Conservation (phyloP, 2,888 invertebrate species). For the Drosophila mercatorum region DNA sequence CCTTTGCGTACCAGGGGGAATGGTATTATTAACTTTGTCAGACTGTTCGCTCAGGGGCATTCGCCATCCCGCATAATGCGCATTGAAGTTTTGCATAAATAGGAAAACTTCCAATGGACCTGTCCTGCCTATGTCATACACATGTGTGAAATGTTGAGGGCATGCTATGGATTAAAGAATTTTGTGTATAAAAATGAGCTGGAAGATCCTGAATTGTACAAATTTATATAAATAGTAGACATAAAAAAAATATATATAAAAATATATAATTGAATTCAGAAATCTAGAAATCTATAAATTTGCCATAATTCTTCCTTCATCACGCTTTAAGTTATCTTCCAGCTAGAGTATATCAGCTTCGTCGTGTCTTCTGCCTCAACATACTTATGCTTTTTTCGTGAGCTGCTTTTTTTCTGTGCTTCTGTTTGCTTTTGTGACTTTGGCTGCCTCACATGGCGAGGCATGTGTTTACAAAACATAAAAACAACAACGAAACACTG, state of each 20-base stretch:
- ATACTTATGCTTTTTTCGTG: slow-evolving; percentile 20
- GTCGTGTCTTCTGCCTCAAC: not conserved
- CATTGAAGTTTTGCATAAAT: slow-evolving; percentile 8
- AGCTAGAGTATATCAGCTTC: slow-evolving; percentile 35
- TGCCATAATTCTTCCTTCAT: not conserved
- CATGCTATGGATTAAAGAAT: too few relatives aligned
- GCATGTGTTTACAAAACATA: slow-evolving; percentile 75
- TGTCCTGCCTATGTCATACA: not conserved
- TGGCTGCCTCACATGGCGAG: slow-evolving; percentile 46
- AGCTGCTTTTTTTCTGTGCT: slow-evolving; percentile 4
- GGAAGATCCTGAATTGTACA: not conserved
- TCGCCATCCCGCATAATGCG: not conserved
- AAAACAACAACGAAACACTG: slow-evolving; percentile 60
- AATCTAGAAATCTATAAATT: not conserved
- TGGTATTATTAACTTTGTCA: slow-evolving; percentile 16
- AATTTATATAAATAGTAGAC: not conserved
- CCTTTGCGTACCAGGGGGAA: not conserved
- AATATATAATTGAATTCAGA: too few relatives aligned
- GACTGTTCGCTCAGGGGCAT: slow-evolving; percentile 6
- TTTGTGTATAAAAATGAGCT: not conserved
- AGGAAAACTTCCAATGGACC: not conserved
- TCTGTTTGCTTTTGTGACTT: slow-evolving; percentile 50
- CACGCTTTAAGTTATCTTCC: not conserved
- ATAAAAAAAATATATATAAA: too few relatives aligned
- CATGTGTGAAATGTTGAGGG: not conserved